phyloP scores from a whole-genome alignment of 1,140 invertebrate genomes.

The Drosophila pseudoananassae region DNA sequence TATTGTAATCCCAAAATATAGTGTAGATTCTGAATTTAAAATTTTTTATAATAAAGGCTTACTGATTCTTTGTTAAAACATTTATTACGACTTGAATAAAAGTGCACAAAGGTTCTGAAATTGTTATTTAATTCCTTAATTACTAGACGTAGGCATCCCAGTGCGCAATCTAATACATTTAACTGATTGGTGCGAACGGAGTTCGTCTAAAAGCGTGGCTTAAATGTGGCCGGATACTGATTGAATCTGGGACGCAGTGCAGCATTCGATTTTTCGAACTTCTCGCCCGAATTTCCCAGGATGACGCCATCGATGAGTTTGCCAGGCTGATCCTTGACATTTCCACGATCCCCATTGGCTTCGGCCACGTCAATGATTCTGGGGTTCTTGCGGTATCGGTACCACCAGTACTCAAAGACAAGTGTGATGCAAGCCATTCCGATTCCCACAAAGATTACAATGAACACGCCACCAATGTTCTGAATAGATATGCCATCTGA shows the following conservation, averaged over 20 bases:
- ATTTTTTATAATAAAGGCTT: too few relatives aligned
- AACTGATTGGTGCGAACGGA: slow-evolving; percentile 2
- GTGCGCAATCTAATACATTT: slow-evolving; percentile 23
- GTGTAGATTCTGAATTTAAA: too few relatives aligned
- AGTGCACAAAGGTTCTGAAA: slow-evolving; percentile 49
- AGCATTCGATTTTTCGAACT: slow-evolving; percentile 76
- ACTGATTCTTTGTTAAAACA: slow-evolving; percentile 17
- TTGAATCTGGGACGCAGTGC: slow-evolving; percentile 79
- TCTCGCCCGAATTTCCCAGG: slow-evolving; percentile 74
- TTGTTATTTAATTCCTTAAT: slow-evolving; percentile 14
- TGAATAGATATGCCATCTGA: slow-evolving; percentile 98
- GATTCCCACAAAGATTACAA: slow-evolving; percentile 97
- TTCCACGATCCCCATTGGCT: slow-evolving; percentile 28
- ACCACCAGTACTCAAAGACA: slow-evolving; percentile 98
- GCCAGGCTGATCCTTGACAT: slow-evolving; percentile 51
- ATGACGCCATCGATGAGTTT: slow-evolving; percentile 71
- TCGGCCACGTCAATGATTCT: slow-evolving; percentile 85
- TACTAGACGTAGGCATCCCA: slow-evolving; percentile 63
- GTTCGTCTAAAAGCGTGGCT: slow-evolving; percentile 70
- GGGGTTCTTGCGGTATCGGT: slow-evolving; percentile 89
- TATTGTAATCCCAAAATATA: background rate
- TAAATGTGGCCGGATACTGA: slow-evolving; percentile 80
- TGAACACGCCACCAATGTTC: slow-evolving; percentile 99
- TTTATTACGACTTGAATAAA: slow-evolving; percentile 52
- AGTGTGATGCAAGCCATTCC: slow-evolving; percentile 95